Evolutionary conservation across 2,797 vertebrate species (phyloP), one percentile per base, ranked within the genome.

Genomic region (Sciurus carolinensis): DNA sequence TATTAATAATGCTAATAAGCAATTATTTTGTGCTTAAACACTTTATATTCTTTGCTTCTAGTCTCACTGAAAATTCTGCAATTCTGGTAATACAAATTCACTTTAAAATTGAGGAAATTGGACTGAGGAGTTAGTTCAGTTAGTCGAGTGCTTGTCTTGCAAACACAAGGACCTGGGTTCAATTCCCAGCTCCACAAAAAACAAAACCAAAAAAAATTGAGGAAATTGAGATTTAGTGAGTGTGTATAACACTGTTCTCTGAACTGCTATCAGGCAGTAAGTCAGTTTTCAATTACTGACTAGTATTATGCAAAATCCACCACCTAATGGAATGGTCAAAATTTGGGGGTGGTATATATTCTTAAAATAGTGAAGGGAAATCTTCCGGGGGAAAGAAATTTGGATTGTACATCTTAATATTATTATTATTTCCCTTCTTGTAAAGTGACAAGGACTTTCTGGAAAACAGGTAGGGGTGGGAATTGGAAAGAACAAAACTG

Each of bases 11-110:
- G 20, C 22, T 92, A 75, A 36, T 30, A 87, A 84, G 18, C 67
- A 96, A 57, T 42, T 76, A 72, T 66, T 91, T 83, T 91, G 67
- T 83, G 75, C 39, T 91, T 92, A 84, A 80, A 81, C 1, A 17
- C 36, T 90, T 73, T 75, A 87, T 79, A 87, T 42, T 62, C 26
- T 66, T 80, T 80, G 44, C 33, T 20, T 91, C 3, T 79, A 72
- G 91, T 33, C 36, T 91, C 17, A 94, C 6, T 7, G 3, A 24
- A 47, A 84, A 39, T 75, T 73, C 54, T 82, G 17, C 5, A 77
- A 72, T 88, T 47, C 24, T 24, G 18, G 13, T 52, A 33, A 36
- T 87, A 24, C 18, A 47, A 94, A 87, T 90, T 59, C 8, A 54
- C 83, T 82, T 79, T 95, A 92, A 92, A 90, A 28, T 85, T 93